These are phyloP conservation scores for Muscina levida DNA, from an alignment of 2,888 invertebrate genomes.

Conservation along the genomic window DNA sequence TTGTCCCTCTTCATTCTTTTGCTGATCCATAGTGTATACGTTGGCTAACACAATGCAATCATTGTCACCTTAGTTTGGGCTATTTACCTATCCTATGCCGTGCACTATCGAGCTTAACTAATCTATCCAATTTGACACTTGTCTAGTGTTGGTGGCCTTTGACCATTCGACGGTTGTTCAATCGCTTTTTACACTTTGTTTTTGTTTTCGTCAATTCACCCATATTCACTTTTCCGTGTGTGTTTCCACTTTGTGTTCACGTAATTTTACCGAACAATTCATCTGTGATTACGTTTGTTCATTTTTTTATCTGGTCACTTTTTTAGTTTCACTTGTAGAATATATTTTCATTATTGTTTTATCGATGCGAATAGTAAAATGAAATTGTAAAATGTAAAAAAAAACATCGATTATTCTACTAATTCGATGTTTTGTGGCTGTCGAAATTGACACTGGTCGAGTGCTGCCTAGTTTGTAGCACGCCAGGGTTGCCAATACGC, in stretches of 20 bases:
- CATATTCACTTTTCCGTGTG: background rate
- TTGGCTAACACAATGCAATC: slow-evolving; percentile 12
- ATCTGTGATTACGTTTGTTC: slow-evolving; percentile 27
- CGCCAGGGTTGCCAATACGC: slow-evolving; percentile 31
- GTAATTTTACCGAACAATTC: slow-evolving; percentile 36
- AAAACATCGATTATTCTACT: slow-evolving; percentile 54
- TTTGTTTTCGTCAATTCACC: slow-evolving; percentile 31
- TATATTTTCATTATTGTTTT: slow-evolving; percentile 42
- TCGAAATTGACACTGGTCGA: slow-evolving; percentile 29
- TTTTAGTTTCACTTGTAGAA: slow-evolving; percentile 17
- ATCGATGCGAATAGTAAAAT: slow-evolving; percentile 42
- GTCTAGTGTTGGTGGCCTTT: slow-evolving; percentile 46
- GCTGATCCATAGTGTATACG: too few relatives aligned
- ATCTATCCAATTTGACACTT: slow-evolving; percentile 28
- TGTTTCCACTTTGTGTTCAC: slow-evolving; percentile 42
- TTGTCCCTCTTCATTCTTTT: too few relatives aligned
- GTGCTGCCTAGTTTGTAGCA: slow-evolving; percentile 42
- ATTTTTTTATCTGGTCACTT: background rate
- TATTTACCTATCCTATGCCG: background rate
- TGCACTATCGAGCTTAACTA: background rate
- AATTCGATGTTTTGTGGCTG: slow-evolving; percentile 50
- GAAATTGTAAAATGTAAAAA: slow-evolving; percentile 39
- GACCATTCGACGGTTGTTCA: slow-evolving; percentile 22
- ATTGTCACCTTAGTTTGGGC: background rate
- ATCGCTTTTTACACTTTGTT: slow-evolving; percentile 50